Base-by-base conservation (phyloP, 2,888 invertebrate species). In the Temnothorax rugatulus region DNA sequence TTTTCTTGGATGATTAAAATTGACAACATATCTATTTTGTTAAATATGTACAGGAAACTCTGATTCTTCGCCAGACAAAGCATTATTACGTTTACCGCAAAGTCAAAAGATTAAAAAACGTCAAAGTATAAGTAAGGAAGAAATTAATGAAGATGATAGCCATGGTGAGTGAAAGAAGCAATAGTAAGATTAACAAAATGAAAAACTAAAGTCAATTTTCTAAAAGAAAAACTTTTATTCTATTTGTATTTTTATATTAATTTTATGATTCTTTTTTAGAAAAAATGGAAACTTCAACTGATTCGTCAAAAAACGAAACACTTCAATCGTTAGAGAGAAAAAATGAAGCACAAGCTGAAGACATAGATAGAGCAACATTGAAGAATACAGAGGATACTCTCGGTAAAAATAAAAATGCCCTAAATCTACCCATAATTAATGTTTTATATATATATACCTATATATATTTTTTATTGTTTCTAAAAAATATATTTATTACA, bases 161-260 rank as follows among this genome's bases (percentile, higher is more conserved):
- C 8, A 18, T 63, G 83, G 83, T 83, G 44, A 79, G 82, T 34
- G 34, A 34, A 44, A 44, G 2, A 61, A 13, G 7, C 5, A 38
- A 1, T 18, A 47, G 0, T 47, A n/a, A 18, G 4, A 29, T 63
- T 38, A 57, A 25, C 2, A 57, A 18, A 41, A 9, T 34, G 38
- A 63, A 38, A 21, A 38, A 63, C 2, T 38, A 9, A 21, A 38
- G n/a, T 29, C 0, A 38, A 66, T 54, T 25, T 74, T 9, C 15
- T 29, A 25, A 54, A 38, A 54, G 8, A 52, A 41, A 79, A 74
- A 44, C 34, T 7, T 34, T 34, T 34, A 34, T 34, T 34, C 18
- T 38, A 54, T 9, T 44, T 4, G 0, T 47, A 47, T 4, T 15
- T 44, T 15, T 59, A 73, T 57, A 29, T 64, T 38, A 25, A 44